Conservation (phyloP, 1,140 invertebrate species). For the Drosophila pruinosa region DNA sequence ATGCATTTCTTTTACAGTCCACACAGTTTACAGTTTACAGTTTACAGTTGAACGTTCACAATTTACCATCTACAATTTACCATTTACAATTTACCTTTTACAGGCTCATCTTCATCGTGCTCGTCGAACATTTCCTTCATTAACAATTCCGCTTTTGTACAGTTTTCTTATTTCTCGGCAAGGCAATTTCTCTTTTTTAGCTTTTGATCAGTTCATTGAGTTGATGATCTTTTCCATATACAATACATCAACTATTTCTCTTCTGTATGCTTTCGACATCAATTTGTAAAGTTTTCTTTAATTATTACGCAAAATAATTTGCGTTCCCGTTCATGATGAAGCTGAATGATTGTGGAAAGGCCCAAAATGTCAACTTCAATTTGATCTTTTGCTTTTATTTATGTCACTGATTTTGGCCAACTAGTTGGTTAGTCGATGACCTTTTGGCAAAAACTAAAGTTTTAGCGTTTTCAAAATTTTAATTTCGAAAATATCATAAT, state of each 20-base stretch:
- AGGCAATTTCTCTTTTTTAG: slow-evolving; percentile 64
- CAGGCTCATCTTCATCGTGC: slow-evolving; percentile 69
- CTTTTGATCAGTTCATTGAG: slow-evolving; percentile 4
- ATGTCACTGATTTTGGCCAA: slow-evolving; percentile 43
- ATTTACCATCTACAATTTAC: neutral
- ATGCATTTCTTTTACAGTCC: slow-evolving; percentile 66
- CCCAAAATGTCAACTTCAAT: slow-evolving; percentile 17
- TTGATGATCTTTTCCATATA: slow-evolving; percentile 18
- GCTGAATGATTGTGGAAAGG: slow-evolving; percentile 46
- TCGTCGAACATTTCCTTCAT: slow-evolving; percentile 70
- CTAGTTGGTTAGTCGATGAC: slow-evolving; percentile 26
- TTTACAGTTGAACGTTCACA: slow-evolving; percentile 14
- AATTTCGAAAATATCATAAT: slow-evolving; percentile 41
- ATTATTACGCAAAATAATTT: slow-evolving; percentile 50
- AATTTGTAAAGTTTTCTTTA: slow-evolving; percentile 18
- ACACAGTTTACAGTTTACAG: slow-evolving; percentile 14
- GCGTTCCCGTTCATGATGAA: slow-evolving; percentile 30
- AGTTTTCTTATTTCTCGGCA: slow-evolving; percentile 58
- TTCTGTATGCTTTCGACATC: neutral
- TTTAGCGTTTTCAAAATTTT: slow-evolving; percentile 53
- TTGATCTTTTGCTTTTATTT: slow-evolving; percentile 12
- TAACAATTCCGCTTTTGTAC: slow-evolving; percentile 68
- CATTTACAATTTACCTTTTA: slow-evolving; percentile 44
- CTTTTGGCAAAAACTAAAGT: slow-evolving; percentile 47
- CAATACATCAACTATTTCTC: neutral